Evolutionary conservation across 2,888 invertebrate species (phyloP).

Genomic region (Stictocephala bisonia): DNA sequence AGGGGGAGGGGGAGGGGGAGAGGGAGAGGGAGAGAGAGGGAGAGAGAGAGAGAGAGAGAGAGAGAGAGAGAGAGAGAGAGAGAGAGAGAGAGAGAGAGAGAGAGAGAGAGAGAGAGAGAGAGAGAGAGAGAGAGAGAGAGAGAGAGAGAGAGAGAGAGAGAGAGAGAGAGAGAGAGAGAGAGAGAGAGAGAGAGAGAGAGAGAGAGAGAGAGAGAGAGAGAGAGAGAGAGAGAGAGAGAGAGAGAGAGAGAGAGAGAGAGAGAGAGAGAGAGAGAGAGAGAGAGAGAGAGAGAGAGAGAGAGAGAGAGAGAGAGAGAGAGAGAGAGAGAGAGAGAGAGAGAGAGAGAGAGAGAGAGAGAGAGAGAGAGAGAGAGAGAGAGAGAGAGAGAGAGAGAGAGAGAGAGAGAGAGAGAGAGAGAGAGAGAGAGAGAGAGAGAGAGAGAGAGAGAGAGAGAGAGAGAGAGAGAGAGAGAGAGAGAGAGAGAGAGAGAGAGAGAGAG

Average conservation of each 20-base stretch:
- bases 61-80: background rate
- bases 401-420: background rate
- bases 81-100: background rate
- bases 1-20: background rate
- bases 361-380: background rate
- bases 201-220: conserved; percentile 19
- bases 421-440: background rate
- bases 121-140: background rate
- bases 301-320: conserved; percentile 7
- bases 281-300: conserved; percentile 9
- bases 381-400: background rate
- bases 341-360: background rate
- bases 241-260: conserved; percentile 11
- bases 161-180: background rate
- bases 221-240: background rate
- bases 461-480: background rate
- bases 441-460: background rate
- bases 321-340: conserved; percentile 22
- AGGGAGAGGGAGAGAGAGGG: background rate
- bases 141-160: background rate
- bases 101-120: background rate
- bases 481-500: background rate
- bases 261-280: conserved; percentile 13
- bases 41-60: background rate
- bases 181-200: conserved; percentile 9